These are phyloP conservation scores for Atrichornis clamosus DNA, from an alignment of 2,113 vertebrate genomes.

Conservation along the genomic window DNA sequence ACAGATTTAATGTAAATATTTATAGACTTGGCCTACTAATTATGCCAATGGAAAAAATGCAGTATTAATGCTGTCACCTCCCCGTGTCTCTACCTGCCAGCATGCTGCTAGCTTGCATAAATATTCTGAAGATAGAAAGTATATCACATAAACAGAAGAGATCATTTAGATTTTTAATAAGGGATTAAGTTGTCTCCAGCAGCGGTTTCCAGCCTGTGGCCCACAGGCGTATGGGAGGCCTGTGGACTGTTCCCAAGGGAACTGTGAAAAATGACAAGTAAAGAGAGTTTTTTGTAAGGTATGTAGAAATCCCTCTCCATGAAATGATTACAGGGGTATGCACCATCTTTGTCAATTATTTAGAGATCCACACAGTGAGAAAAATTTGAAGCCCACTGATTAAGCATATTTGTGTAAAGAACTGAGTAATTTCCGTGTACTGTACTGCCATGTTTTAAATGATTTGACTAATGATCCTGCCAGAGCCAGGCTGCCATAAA, in stretches of 20 bases:
- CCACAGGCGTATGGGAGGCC: neutral
- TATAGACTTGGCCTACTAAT: constrained; percentile 66
- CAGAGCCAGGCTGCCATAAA: neutral
- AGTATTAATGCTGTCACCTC: constrained; percentile 16
- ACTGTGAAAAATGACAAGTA: neutral
- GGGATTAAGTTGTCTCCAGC: constrained; percentile 26
- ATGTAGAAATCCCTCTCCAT: neutral
- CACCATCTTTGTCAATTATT: neutral
- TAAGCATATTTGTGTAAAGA: neutral
- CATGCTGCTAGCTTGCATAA: constrained; percentile 29
- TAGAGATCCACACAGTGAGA: neutral
- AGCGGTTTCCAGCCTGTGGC: neutral
- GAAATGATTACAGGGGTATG: neutral
- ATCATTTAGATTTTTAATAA: constrained; percentile 53
- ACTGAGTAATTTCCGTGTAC: neutral
- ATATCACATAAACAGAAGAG: constrained; percentile 26
- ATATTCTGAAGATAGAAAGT: constrained; percentile 42
- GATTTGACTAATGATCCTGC: neutral
- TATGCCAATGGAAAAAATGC: constrained; percentile 45
- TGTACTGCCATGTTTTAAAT: neutral
- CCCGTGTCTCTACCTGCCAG: constrained; percentile 24
- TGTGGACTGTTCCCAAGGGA: neutral
- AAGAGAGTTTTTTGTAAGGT: neutral
- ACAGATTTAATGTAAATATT: constrained; percentile 66
- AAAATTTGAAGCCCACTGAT: neutral